Evolutionary conservation across 37 sponge, comb jelly and placozoan genomes (phyloP).

Genomic region (Halichondria panicea): DNA sequence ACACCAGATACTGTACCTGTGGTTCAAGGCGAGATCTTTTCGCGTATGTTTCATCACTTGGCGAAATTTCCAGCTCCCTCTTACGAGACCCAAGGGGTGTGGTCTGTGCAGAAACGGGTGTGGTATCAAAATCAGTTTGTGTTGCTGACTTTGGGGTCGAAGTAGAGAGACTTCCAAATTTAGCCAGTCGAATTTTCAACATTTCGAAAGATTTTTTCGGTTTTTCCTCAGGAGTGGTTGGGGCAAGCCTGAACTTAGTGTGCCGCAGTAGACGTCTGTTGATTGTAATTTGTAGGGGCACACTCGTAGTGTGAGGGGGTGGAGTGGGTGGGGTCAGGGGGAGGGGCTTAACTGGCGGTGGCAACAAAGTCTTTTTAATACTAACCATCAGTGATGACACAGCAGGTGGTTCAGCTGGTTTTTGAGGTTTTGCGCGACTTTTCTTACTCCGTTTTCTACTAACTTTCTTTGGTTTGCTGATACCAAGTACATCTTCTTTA

Average conservation of each 20-base stretch:
- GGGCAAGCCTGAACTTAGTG: not conserved
- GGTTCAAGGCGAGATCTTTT: constrained; percentile 6
- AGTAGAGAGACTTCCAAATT: too few relatives aligned
- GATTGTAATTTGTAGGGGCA: constrained; percentile 9
- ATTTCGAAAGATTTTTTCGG: not conserved
- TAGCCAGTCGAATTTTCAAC: not conserved
- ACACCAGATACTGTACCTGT: not conserved
- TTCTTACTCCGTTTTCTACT: too few relatives aligned
- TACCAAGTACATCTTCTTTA: too few relatives aligned
- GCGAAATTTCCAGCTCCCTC: constrained; percentile 7
- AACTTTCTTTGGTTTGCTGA: too few relatives aligned
- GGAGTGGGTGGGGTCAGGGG: too few relatives aligned
- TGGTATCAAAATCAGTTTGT: not conserved
- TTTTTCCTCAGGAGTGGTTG: not conserved
- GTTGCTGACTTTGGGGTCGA: too few relatives aligned
- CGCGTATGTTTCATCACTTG: not conserved
- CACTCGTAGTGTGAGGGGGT: too few relatives aligned
- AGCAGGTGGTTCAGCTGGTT: too few relatives aligned
- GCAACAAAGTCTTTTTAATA: too few relatives aligned
- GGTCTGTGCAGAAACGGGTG: not conserved
- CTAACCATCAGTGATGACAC: too few relatives aligned
- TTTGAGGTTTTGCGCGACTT: too few relatives aligned
- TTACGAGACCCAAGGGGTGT: not conserved
- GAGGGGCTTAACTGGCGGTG: too few relatives aligned
- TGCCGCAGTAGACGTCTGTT: not conserved